Evolutionary conservation across 2,113 vertebrate species (phyloP).

Genomic region (Rhadina sibilatrix): DNA sequence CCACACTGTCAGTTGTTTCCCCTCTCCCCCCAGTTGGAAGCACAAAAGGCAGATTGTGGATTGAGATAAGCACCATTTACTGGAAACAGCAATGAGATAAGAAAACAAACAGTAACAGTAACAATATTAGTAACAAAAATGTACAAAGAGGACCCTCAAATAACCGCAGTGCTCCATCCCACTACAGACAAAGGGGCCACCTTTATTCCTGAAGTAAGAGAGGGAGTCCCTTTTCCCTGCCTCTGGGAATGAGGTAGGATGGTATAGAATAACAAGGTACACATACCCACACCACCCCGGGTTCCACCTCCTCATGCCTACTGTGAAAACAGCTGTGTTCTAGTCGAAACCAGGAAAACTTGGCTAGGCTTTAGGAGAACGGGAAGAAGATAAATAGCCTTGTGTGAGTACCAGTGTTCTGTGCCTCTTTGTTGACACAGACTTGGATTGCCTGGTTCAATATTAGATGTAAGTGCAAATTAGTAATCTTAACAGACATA

Average conservation of each 20-base stretch:
- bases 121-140: background rate
- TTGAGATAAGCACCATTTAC: background rate
- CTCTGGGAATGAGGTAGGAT: background rate
- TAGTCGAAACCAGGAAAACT: background rate
- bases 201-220: background rate
- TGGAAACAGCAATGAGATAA: background rate
- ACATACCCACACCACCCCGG: no score
- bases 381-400: background rate
- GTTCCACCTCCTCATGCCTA: background rate
- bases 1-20: background rate
- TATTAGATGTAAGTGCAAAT: background rate
- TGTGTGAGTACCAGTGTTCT: background rate
- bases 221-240: background rate
- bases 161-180: background rate
- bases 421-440: background rate
- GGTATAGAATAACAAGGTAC: background rate
- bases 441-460: background rate
- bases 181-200: background rate
- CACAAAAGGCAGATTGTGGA: background rate
- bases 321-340: background rate
- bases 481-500: background rate
- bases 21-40: background rate
- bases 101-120: background rate
- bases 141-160: background rate
- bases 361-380: background rate